Base-by-base conservation (phyloP, 2,113 vertebrate genomes). In the Chloroceryle aenea region DNA sequence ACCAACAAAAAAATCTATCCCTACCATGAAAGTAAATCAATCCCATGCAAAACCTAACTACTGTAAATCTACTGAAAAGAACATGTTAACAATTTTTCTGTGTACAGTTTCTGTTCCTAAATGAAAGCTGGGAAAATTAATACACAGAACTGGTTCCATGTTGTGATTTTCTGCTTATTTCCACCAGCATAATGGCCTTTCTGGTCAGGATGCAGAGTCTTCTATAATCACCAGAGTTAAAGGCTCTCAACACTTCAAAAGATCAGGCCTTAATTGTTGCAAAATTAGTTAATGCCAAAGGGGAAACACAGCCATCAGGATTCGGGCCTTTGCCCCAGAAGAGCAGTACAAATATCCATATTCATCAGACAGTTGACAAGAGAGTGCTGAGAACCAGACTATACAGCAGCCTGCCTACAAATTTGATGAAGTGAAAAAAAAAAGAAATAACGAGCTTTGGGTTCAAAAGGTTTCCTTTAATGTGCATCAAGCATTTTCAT, bases 391-490 rank as follows among this genome's bases (percentile, higher is more conserved):
- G 62, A 87, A 94, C 67, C 58, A 71, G 77, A 58, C 69, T 93
- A 67, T 84, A 96, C 48, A 75, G 84, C 80, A 87, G 36, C 38
- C 80, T 95, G 86, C 38, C 89, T 88, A 80, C 40, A 81, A 95
- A 98, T 91, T 38, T 87, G 94, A 97, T 95, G 93, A 97, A 97
- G 48, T 90, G 75, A 96, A 79, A 90, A 48, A 23, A 48, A 48
- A 25, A 45, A 45, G 18, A 93, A 56, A 34, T 97, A 97, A 98
- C 96, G 94, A 97, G 87, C 56, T 55, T 52, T 79, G 68, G 27
- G 90, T 97, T 97, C 90, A 96, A 97, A 97, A 97, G 92, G 47
- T 97, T 97, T 85, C 64, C 76, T 97, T 98, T 96, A 97, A 97
- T 95, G 95, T 91, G 76, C 76, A 96, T 94, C 96, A 95, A 93